Conservation (phyloP, 2,888 invertebrate genomes). For the Monopis laevigella region DNA sequence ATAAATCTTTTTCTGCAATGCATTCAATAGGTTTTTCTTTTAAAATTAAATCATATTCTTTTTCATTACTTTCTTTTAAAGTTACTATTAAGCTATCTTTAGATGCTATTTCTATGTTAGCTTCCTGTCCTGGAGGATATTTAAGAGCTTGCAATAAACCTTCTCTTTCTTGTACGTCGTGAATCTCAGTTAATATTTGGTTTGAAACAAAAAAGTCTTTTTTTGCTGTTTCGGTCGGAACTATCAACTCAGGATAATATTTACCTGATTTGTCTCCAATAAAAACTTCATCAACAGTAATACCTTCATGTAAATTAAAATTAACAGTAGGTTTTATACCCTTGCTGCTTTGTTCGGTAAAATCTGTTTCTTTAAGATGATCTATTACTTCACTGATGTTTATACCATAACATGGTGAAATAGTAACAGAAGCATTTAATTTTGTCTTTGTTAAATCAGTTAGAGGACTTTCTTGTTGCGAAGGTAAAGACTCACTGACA, state of each 20-base stretch:
- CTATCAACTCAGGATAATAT: slow-evolving; percentile 81
- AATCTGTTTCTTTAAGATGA: slow-evolving; percentile 67
- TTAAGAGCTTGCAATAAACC: slow-evolving; percentile 67
- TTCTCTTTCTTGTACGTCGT: slow-evolving; percentile 75
- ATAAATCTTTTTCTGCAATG: slow-evolving; percentile 39
- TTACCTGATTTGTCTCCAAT: slow-evolving; percentile 78
- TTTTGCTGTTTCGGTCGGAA: slow-evolving; percentile 80
- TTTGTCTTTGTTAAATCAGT: slow-evolving; percentile 51
- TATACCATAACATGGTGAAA: slow-evolving; percentile 71
- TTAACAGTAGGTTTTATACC: slow-evolving; percentile 68
- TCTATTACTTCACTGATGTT: slow-evolving; percentile 72
- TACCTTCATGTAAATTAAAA: slow-evolving; percentile 70
- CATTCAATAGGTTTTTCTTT: slow-evolving; percentile 33
- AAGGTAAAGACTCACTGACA: slow-evolving; percentile 69
- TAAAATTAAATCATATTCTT: slow-evolving; percentile 65
- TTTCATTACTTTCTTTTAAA: slow-evolving; percentile 70
- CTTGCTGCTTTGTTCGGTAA: slow-evolving; percentile 54
- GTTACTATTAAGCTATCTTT: slow-evolving; percentile 69
- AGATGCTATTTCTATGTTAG: slow-evolving; percentile 64
- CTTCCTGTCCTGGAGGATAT: slow-evolving; percentile 69
- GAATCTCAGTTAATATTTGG: slow-evolving; percentile 71
- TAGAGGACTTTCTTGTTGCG: slow-evolving; percentile 69
- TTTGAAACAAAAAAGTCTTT: slow-evolving; percentile 72
- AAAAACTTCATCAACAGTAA: slow-evolving; percentile 74
- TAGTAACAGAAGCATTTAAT: slow-evolving; percentile 63